Percentiles rank a stretch among this genome's conserved stretches.
Conservation (phyloP, 2,888 invertebrate genomes). For the Bellardia pandia region DNA sequence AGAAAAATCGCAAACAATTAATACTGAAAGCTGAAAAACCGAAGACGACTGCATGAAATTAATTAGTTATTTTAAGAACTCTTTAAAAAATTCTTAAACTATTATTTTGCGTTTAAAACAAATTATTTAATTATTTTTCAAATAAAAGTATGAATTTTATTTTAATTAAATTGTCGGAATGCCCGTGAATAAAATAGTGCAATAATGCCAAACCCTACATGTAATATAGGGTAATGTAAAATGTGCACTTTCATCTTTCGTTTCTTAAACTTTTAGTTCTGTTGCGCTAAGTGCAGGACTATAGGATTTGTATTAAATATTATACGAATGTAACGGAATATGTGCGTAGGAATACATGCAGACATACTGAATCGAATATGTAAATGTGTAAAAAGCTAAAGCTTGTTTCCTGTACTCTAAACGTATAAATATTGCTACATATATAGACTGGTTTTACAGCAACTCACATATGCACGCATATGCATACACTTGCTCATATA, state of each 20-base stretch:
- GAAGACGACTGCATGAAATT: too few species aligned
- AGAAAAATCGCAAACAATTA: too few species aligned
- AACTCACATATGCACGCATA: too few species aligned
- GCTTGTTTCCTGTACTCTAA: constrained; percentile 31
- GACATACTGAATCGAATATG: not conserved
- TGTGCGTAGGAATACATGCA: not conserved
- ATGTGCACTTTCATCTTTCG: constrained; percentile 3
- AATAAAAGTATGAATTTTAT: too few species aligned
- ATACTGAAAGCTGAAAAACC: too few species aligned
- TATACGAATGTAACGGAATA: constrained; percentile 1
- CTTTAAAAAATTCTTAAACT: too few species aligned
- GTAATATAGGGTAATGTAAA: constrained; percentile 4
- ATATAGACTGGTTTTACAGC: not conserved
- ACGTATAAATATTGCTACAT: not conserved
- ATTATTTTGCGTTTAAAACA: too few species aligned
- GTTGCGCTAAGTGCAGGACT: constrained; percentile 18
- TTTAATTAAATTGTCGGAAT: too few species aligned
- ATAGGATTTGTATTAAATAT: constrained; percentile 22
- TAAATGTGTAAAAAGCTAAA: constrained; percentile 40
- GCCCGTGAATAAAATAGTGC: too few species aligned
- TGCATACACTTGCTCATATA: not conserved
- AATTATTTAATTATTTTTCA: too few species aligned
- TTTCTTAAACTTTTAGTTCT: constrained; percentile 24
- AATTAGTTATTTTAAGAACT: too few species aligned
- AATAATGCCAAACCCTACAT: too few species aligned